Conservation (phyloP, 1,140 invertebrate genomes). For the Scaptomyza montana region DNA sequence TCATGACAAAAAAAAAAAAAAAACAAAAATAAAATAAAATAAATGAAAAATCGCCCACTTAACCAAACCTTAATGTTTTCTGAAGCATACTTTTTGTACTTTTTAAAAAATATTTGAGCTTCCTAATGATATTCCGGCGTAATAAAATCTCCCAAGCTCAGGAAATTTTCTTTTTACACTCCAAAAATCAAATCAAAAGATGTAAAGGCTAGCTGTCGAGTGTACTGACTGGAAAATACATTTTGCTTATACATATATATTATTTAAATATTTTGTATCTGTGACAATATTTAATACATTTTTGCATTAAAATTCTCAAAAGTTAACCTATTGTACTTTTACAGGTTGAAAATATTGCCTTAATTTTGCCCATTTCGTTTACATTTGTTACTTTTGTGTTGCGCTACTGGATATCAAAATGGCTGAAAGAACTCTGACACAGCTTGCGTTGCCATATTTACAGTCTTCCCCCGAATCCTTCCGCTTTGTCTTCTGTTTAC, state of each 20-base stretch:
- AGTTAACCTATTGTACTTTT: background rate
- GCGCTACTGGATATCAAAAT: constrained; percentile 11
- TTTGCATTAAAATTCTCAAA: too few relatives aligned
- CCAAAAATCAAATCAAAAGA: constrained; percentile 37
- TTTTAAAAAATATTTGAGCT: constrained; percentile 10
- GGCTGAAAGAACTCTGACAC: constrained; percentile 12
- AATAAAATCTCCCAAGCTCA: constrained; percentile 28
- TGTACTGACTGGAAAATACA: background rate
- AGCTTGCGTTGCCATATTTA: constrained; percentile 41
- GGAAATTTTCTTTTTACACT: constrained; percentile 15
- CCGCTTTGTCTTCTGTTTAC: constrained; percentile 28
- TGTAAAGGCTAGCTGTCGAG: background rate
- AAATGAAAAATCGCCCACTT: constrained; percentile 2
- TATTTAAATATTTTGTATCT: too few relatives aligned
- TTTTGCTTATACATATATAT: background rate
- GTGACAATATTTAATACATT: too few relatives aligned
- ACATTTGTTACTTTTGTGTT: constrained; percentile 3
- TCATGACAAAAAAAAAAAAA: background rate
- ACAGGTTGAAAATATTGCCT: background rate
- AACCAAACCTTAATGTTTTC: constrained; percentile 31
- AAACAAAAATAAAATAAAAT: too few relatives aligned
- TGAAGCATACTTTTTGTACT: constrained; percentile 7
- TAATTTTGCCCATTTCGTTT: too few relatives aligned
- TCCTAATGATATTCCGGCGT: constrained; percentile 12
- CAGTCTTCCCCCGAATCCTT: constrained; percentile 40